Evolutionary conservation across 1,140 invertebrate species (phyloP), one percentile per base, ranked within the genome.

Genomic region (Euschistus heros): DNA sequence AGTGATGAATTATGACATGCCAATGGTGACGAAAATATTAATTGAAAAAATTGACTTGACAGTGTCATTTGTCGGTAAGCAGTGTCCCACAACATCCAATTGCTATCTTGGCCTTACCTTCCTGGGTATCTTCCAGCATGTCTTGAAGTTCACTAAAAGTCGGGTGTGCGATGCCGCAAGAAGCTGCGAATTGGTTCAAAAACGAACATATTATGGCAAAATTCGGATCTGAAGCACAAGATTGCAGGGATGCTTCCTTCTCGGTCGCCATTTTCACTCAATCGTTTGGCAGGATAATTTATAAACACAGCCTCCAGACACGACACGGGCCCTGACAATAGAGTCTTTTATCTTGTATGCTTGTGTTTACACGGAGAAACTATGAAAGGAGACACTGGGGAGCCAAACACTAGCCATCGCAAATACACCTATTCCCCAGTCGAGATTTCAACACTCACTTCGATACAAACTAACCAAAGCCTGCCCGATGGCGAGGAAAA

Each of bases 151-250:
- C 84, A 64, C 82, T 76, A 78, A 94, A 86, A 71, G 86, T 85
- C 69, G 87, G 85, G 73, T 84, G 80, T 60, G 81, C 78, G 68
- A 95, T 78, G 65, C 88, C 88, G 74, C 91, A 86, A 75, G 83
- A 78, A 76, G 86, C 83, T 44, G 89, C 87, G 75, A 94, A 95
- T 78, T 89, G 86, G 75, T 92, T 86, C 62, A 94, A 80, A 80
- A 95, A 95, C 66, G 90, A 91, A 80, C 92, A 95, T 77, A 95
- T 92, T 76, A 94, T 86, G 72, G 92, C 92, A 78, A 94, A 96
- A 86, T 95, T 92, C 74, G 92, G 91, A 84, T 95, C 91, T 82
- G 85, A 88, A 80, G 87, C 84, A 84, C 90, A 94, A 57, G 44
- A 54, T 33, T 66, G 67, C 63, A 44, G 55, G 74, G 85, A 86